phyloP scores from a whole-genome alignment of 1,140 invertebrate species.

The Ganaspis sp. region DNA sequence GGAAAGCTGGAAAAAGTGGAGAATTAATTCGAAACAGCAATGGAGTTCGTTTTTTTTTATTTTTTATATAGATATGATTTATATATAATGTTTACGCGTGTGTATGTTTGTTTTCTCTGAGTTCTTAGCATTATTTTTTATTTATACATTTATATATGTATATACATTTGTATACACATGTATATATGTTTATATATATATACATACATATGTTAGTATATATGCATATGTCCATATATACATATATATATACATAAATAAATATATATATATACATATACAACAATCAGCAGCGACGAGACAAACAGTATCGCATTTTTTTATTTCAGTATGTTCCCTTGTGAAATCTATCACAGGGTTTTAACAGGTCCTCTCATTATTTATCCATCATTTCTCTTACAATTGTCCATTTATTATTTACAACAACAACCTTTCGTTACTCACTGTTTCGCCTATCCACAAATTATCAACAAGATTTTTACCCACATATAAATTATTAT shows the following conservation, averaged over 20 bases:
- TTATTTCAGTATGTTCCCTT: slow-evolving; percentile 30
- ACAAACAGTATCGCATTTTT: slow-evolving; percentile 32
- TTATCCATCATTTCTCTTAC: slow-evolving; percentile 38
- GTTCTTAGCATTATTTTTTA: slow-evolving; percentile 53
- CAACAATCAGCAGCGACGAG: slow-evolving; percentile 34
- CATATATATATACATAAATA: slow-evolving; percentile 35
- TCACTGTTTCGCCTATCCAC: slow-evolving; percentile 52
- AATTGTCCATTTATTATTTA: slow-evolving; percentile 57
- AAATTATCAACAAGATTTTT: slow-evolving; percentile 56
- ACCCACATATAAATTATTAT: slow-evolving; percentile 58
- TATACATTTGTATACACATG: slow-evolving; percentile 51
- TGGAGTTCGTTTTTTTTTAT: slow-evolving; percentile 62
- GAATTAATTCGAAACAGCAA: slow-evolving; percentile 48
- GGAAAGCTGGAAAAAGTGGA: slow-evolving; percentile 28
- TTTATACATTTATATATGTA: slow-evolving; percentile 52
- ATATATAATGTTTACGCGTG: slow-evolving; percentile 57
- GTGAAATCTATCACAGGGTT: slow-evolving; percentile 31
- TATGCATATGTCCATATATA: slow-evolving; percentile 38
- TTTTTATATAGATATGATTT: slow-evolving; percentile 64
- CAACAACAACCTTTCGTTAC: slow-evolving; percentile 48
- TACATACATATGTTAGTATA: slow-evolving; percentile 47
- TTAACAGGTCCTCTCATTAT: slow-evolving; percentile 36
- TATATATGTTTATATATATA: slow-evolving; percentile 51
- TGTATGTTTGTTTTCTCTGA: slow-evolving; percentile 51
- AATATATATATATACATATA: slow-evolving; percentile 46